These are phyloP conservation scores for Empis stercorea DNA, from an alignment of 2,888 invertebrate species.

Conservation along the genomic window DNA sequence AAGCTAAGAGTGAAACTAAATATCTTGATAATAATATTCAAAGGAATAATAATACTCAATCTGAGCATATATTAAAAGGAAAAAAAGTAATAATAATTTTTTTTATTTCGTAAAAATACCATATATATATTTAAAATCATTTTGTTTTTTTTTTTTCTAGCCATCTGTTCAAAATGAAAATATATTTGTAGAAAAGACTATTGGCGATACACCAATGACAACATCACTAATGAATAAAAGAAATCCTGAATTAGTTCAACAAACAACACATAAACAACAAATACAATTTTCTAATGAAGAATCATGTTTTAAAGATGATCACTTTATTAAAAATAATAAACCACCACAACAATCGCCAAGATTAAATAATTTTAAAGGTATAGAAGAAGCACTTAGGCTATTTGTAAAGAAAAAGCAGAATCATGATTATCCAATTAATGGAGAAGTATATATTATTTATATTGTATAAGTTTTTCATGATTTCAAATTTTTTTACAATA, in stretches of 20 bases:
- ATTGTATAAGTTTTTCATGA: no score
- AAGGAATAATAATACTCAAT: background rate
- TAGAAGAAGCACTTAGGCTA: background rate
- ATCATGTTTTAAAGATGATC: no score
- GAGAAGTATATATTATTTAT: background rate
- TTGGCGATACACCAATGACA: conserved; percentile 4
- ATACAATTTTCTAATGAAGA: background rate
- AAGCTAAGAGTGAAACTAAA: conserved; percentile 32
- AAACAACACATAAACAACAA: background rate
- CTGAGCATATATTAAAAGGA: background rate
- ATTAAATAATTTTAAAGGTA: background rate
- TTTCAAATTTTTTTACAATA: no score
- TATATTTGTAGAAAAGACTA: conserved; percentile 5
- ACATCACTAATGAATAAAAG: background rate
- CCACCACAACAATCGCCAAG: background rate
- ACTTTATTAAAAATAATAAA: no score
- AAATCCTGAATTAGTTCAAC: background rate
- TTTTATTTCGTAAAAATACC: no score
- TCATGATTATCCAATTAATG: background rate
- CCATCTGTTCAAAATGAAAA: background rate
- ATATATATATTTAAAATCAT: no score
- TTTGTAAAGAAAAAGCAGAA: background rate
- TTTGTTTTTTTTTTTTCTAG: no score
- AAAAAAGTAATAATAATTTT: background rate
- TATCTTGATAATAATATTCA: conserved; percentile 21